phyloP scores from a whole-genome alignment of 2,888 invertebrate genomes.

The Caenorhabditis sp. region DNA sequence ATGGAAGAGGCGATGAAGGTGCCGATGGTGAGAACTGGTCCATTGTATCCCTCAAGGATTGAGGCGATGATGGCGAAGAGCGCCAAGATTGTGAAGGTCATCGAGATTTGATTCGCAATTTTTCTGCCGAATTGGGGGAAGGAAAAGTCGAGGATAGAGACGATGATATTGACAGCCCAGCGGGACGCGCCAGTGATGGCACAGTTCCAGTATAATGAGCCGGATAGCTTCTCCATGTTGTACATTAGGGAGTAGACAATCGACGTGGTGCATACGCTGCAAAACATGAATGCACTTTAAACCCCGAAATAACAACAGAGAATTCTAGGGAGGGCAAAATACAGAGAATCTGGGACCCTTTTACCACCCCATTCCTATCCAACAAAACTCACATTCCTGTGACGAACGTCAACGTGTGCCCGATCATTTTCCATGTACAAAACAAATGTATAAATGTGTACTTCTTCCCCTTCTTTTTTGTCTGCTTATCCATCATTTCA shows the following conservation, averaged over 20 bases:
- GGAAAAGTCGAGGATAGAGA: conserved; percentile 50
- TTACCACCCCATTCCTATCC: no score
- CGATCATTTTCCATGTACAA: conserved; percentile 48
- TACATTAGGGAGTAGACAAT: conserved; percentile 40
- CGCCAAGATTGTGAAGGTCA: conserved; percentile 31
- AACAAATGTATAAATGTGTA: conserved; percentile 44
- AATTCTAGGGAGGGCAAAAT: no score
- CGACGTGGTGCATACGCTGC: conserved; percentile 34
- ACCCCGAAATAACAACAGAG: no score
- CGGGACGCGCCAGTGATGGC: conserved; percentile 45
- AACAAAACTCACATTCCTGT: conserved; percentile 34
- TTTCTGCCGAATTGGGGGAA: conserved; percentile 49
- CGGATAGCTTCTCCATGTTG: conserved; percentile 47
- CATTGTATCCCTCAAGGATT: conserved; percentile 18
- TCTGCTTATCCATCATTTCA: not conserved
- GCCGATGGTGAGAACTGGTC: conserved; percentile 32
- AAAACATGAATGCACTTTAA: no score
- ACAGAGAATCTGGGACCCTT: no score
- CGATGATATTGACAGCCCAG: conserved; percentile 51
- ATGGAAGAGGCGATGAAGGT: conserved; percentile 52
- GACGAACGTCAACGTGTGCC: conserved; percentile 34
- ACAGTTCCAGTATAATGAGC: conserved; percentile 42
- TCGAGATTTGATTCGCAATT: conserved; percentile 42
- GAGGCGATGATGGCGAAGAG: conserved; percentile 16
- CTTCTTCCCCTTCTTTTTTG: conserved; percentile 15